Percentiles rank a stretch among this genome's conserved stretches.
phyloP scores from a whole-genome alignment of 2,113 vertebrate species.

The Aptenodytes forsteri region DNA sequence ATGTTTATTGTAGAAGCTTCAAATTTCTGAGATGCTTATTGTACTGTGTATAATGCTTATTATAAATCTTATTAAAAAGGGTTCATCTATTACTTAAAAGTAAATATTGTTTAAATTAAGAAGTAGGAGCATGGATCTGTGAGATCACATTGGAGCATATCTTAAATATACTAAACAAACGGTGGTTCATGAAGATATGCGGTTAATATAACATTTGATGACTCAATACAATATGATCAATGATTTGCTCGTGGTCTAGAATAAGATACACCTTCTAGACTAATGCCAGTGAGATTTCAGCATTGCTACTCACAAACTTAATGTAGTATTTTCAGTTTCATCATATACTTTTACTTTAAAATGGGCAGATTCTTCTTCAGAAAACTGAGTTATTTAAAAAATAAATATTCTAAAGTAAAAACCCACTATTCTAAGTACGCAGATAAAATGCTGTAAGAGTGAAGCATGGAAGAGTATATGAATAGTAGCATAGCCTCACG shows the following conservation, averaged over 20 bases:
- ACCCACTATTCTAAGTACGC: rapidly evolving
- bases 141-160: background rate
- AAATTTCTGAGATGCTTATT: background rate
- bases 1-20: background rate
- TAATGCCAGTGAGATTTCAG: background rate
- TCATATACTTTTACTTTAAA: background rate
- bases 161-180: background rate
- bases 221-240: background rate
- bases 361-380: background rate
- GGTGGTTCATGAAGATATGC: background rate
- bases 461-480: background rate
- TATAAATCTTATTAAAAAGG: background rate
- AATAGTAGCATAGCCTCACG: background rate
- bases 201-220: background rate
- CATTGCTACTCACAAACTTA: background rate
- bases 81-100: background rate
- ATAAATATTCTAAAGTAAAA: background rate
- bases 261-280: background rate
- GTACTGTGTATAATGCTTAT: background rate
- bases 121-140: background rate
- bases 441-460: background rate
- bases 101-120: background rate
- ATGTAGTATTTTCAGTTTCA: background rate
- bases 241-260: rapidly evolving
- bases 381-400: background rate